Evolutionary conservation across 53 echinoderm and acorn worm species (phyloP), one percentile per base, ranked within the genome.

Genomic region (Glandiceps talaboti): DNA sequence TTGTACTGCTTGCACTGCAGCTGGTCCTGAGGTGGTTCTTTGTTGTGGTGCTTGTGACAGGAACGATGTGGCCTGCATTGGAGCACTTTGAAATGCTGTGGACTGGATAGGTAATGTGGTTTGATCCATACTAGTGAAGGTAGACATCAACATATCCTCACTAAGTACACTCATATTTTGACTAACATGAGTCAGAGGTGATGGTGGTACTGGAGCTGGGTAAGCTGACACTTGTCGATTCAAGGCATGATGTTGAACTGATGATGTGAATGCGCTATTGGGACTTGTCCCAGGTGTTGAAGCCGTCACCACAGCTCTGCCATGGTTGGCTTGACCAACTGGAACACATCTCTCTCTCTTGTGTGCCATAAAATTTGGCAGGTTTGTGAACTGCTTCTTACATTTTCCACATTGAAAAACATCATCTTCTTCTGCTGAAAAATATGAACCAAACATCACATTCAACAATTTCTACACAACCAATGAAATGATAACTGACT

Each of bases 401-500:
- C 97, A 97, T 83, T 93, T 91, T 6, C 97, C 97, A 79, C 97
- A 97, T 74, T 97, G 93, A 79, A 97, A 93, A 33, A 93, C 92
- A 82, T 97, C 97, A 73, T 97, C 97, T 30, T 97, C 97, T 72
- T 92, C 90, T n/a, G 80, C 78, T 32, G 77, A 80, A 83, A 26
- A 1, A 79, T 32, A 29, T 1, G 27, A 10, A 1, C 1, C 28
- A 1, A 1, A n/a, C n/a, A n/a, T n/a, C n/a, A n/a, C n/a, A n/a
- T n/a, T n/a, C n/a, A n/a, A n/a, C n/a, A n/a, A n/a, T n/a, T n/a
- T n/a, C n/a, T n/a, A n/a, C n/a, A n/a, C n/a, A n/a, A n/a, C n/a
- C n/a, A n/a, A n/a, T n/a, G n/a, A n/a, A n/a, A n/a, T n/a, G n/a
- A n/a, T n/a, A n/a, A n/a, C n/a, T n/a, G n/a, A n/a, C n/a, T n/a